A percentile compares a stretch with the other conserved stretches of the same genome.
phyloP scores from a whole-genome alignment of 1,140 invertebrate genomes.

The Anastrepha ludens region DNA sequence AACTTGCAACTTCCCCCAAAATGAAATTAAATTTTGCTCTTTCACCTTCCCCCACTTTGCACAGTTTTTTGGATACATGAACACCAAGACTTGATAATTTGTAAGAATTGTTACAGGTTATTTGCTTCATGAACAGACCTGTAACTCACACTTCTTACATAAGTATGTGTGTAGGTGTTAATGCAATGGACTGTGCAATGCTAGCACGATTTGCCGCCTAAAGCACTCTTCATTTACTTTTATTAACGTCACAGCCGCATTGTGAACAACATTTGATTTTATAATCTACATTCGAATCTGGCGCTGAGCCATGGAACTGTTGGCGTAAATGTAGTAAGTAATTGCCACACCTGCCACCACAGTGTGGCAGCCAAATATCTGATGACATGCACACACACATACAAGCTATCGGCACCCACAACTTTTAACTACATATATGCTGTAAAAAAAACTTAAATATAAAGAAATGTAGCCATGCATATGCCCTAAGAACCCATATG shows the following conservation, averaged over 20 bases:
- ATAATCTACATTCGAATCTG: slow-evolving; percentile 6
- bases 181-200: background rate
- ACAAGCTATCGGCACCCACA: background rate
- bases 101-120: too few species aligned
- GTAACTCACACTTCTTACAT: background rate
- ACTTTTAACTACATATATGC: background rate
- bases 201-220: background rate
- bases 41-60: too few species aligned
- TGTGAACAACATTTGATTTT: slow-evolving; percentile 39
- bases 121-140: background rate
- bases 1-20: too few species aligned
- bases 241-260: slow-evolving; percentile 19
- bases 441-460: too few species aligned
- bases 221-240: slow-evolving; percentile 19
- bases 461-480: too few species aligned
- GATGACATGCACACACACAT: too few species aligned
- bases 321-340: background rate
- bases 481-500: too few species aligned
- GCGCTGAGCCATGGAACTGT: slow-evolving; percentile 31
- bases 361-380: slow-evolving; percentile 1
- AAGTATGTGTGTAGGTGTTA: background rate
- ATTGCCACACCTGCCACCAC: background rate
- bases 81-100: too few species aligned
- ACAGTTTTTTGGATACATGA: too few species aligned
- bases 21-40: too few species aligned